Evolutionary conservation across 2,113 vertebrate species (phyloP).

Genomic region (Cariama cristata): DNA sequence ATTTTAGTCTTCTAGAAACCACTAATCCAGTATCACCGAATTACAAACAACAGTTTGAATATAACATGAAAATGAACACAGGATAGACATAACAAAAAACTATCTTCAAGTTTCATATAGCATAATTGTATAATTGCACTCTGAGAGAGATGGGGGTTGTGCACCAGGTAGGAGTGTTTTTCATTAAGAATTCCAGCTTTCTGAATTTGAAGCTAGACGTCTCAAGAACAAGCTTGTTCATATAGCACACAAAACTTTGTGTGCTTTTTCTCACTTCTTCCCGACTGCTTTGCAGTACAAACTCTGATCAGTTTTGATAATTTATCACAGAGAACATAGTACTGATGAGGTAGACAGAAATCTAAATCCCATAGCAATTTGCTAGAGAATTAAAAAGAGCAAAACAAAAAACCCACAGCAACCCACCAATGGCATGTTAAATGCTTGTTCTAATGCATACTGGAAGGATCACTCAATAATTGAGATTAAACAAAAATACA

Average conservation of each 20-base stretch:
- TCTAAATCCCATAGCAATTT: neutral
- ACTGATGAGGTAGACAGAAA: neutral
- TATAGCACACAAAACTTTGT: neutral
- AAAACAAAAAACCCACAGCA: neutral
- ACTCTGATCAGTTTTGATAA: neutral
- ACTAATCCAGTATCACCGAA: accelerated
- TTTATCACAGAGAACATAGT: neutral
- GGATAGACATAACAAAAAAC: neutral
- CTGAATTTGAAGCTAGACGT: neutral
- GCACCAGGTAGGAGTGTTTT: neutral
- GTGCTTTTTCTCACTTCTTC: neutral
- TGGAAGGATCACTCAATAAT: neutral
- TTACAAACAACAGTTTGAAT: neutral
- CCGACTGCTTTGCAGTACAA: neutral
- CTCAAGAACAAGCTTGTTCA: neutral
- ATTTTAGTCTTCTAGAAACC: neutral
- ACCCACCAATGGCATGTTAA: neutral
- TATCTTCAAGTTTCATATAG: neutral
- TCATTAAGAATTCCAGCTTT: neutral
- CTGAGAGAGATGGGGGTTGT: neutral
- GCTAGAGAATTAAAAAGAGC: neutral
- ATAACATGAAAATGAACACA: neutral
- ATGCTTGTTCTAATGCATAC: neutral
- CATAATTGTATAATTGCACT: neutral
- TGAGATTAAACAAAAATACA: neutral